These are phyloP conservation scores for Cheirogaleus medius DNA, from an alignment of 2,113 vertebrate species.

Conservation along the genomic window DNA sequence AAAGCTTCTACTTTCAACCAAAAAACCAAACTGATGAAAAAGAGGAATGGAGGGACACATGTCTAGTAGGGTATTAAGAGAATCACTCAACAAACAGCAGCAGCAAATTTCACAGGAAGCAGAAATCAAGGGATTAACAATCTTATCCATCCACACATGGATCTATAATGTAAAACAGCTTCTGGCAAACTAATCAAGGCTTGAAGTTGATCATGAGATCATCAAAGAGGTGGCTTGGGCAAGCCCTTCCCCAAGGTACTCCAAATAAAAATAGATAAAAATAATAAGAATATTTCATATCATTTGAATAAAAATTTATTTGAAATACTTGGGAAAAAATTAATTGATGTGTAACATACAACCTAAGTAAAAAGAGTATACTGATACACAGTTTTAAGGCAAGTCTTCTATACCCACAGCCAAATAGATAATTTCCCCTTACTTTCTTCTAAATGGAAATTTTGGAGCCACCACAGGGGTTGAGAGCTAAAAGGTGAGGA, in stretches of 20 bases:
- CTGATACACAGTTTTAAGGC: neutral
- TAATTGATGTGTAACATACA: neutral
- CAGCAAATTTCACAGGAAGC: conserved; percentile 24
- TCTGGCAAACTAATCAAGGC: conserved; percentile 44
- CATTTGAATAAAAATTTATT: neutral
- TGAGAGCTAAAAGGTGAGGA: neutral
- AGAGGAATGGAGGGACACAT: neutral
- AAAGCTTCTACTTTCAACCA: conserved; percentile 29
- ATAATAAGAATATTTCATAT: neutral
- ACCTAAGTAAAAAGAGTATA: neutral
- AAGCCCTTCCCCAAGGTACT: neutral
- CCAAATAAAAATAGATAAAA: conserved; percentile 3
- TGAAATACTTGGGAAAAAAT: neutral
- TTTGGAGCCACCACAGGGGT: neutral
- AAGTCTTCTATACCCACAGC: neutral
- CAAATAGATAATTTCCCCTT: neutral
- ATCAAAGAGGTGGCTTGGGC: neutral
- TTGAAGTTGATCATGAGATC: conserved; percentile 24
- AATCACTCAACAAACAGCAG: conserved; percentile 47
- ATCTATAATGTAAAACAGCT: conserved; percentile 36
- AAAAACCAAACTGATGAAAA: conserved; percentile 16
- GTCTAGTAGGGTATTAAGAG: neutral
- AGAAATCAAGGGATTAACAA: conserved; percentile 48
- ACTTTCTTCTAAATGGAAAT: neutral
- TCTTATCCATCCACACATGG: neutral